Evolutionary conservation across 2,888 invertebrate species (phyloP).

Genomic region (Noctua janthina): DNA sequence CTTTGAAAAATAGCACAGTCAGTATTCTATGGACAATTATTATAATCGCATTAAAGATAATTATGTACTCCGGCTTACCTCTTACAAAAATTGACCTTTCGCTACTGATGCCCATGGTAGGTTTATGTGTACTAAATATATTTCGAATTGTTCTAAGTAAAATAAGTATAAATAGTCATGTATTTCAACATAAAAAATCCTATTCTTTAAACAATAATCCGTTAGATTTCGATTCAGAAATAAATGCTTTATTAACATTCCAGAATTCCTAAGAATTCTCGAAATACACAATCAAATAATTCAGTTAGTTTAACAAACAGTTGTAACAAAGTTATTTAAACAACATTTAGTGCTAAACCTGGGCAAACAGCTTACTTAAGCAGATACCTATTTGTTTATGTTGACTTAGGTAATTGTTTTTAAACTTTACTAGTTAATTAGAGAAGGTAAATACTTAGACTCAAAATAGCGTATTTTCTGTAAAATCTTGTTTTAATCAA

Average conservation of each 20-base stretch:
- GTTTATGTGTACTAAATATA: too few relatives aligned
- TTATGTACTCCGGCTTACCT: too few relatives aligned
- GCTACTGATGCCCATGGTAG: too few relatives aligned
- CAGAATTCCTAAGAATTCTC: background rate
- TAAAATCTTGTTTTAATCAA: conserved; percentile 10
- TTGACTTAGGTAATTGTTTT: conserved; percentile 25
- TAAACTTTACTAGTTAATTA: conserved; percentile 10
- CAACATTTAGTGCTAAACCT: background rate
- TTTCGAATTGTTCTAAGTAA: too few relatives aligned
- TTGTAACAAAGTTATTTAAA: conserved; percentile 10
- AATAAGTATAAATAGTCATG: background rate
- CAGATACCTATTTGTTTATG: background rate
- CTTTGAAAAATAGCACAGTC: too few relatives aligned
- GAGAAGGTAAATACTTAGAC: background rate
- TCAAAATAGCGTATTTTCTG: background rate
- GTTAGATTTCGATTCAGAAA: background rate
- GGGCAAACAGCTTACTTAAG: conserved; percentile 8
- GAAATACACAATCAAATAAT: conserved; percentile 12
- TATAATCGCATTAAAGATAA: too few relatives aligned
- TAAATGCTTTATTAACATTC: background rate
- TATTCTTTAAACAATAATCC: too few relatives aligned
- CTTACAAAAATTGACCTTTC: too few relatives aligned
- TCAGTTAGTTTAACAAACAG: conserved; percentile 3
- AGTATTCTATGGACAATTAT: too few relatives aligned
- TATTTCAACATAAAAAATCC: background rate